Percentiles rank a stretch among this genome's conserved stretches.
Conservation (phyloP, 2,888 invertebrate genomes). For the Drosophila gaucha region DNA sequence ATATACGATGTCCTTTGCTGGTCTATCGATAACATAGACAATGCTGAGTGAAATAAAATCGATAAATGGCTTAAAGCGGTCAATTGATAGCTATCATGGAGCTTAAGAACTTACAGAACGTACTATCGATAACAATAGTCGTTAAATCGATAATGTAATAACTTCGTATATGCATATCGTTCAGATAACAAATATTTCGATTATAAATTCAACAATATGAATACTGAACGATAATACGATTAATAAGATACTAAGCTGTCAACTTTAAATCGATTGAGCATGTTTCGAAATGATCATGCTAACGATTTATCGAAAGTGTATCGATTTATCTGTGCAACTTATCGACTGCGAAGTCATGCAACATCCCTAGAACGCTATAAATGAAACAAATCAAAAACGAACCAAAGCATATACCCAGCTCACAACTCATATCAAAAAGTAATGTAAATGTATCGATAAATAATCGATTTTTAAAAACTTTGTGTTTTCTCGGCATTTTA, state of each 20-base stretch:
- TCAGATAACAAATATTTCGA: neutral
- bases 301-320: neutral
- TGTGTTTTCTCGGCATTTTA: too few species aligned
- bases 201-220: neutral
- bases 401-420: neutral
- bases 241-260: neutral
- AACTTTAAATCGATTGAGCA: neutral
- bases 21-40: neutral
- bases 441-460: neutral
- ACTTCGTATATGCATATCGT: neutral
- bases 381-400: neutral
- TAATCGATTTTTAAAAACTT: neutral
- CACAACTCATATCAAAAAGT: neutral
- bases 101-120: neutral
- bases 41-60: neutral
- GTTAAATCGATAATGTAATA: too few species aligned
- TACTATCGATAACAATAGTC: neutral
- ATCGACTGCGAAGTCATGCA: neutral
- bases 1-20: too few species aligned
- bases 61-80: neutral
- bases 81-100: neutral
- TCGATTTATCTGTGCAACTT: slow-evolving; percentile 5
- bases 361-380: neutral
- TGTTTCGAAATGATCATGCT: neutral
- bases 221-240: neutral